Base-by-base conservation (phyloP, 1,140 invertebrate species). In the Pteromalus puparum region DNA sequence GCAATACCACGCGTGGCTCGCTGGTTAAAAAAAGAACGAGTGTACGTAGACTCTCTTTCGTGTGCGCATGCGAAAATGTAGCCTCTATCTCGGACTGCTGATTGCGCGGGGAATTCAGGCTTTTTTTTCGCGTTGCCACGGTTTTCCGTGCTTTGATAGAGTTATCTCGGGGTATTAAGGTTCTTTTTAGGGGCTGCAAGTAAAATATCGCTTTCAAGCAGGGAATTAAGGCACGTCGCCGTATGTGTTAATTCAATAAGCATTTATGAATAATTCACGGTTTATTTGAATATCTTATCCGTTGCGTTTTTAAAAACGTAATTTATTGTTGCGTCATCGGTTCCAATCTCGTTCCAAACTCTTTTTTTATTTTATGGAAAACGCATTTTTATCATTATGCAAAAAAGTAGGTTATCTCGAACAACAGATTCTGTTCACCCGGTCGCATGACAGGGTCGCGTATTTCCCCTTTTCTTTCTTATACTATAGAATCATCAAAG, bases 181-280 rank as follows among this genome's bases (percentile, higher is more conserved):
- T 28, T 28, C 67, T 73, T 73, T 81, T 82, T 82, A 82, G 21
- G 30, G 46, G n/a, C 53, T n/a, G 21, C 61, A 82, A 65, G 48
- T 65, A 53, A 75, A 75, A 26, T 65, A 82, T 75, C 61, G 70
- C 24, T 42, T 61, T 26, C 12, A 42, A 5, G n/a, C n/a, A 15
- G 18, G 9, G 38, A 61, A 28, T 61, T 34, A 65, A 12, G 3
- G 6, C 34, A 38, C 15, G 2, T 38, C 48, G 48, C 4, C 72
- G 30, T n/a, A 42, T 13, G 46, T 34, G 53, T 61, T 53, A 18
- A 21, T 81, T 30, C 42, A 81, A 81, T 81, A 46, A 81, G 21
- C 68, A 81, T 67, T n/a, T 70, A 28, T 48, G 79, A 30, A 53
- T 81, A 73, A 81, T 81, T 81, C 48, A 72, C 10, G 24, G 26